Conservation (phyloP, 1,140 invertebrate genomes). For the Formica selysi region DNA sequence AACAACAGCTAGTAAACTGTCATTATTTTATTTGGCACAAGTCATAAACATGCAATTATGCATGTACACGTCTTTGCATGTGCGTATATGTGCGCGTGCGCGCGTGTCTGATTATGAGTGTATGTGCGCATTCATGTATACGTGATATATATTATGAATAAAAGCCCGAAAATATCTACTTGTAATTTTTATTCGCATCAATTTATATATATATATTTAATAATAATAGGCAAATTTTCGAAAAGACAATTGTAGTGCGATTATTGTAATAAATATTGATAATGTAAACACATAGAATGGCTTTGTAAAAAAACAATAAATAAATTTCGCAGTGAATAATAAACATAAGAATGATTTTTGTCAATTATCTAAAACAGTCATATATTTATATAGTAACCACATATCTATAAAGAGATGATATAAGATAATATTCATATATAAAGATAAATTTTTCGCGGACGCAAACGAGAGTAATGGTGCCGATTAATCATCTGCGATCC, state of each 20-base stretch:
- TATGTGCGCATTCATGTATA: too few relatives aligned
- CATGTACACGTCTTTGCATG: too few relatives aligned
- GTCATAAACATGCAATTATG: background rate
- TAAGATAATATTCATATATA: constrained; percentile 13
- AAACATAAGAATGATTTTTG: background rate
- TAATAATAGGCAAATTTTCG: background rate
- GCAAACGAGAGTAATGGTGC: constrained; percentile 38
- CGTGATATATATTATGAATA: background rate
- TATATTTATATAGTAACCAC: too few relatives aligned
- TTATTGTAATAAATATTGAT: constrained; percentile 13
- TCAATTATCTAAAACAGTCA: constrained; percentile 17
- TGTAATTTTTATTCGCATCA: background rate
- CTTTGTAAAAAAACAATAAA: background rate
- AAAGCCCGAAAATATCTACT: background rate
- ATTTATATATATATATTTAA: background rate
- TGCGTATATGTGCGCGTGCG: too few relatives aligned
- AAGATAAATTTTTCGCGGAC: constrained; percentile 34
- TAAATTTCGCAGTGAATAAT: background rate
- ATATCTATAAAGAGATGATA: background rate
- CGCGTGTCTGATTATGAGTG: too few relatives aligned
- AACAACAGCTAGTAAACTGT: background rate
- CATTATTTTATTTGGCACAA: constrained; percentile 20
- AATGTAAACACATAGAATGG: background rate
- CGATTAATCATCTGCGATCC: constrained; percentile 60
- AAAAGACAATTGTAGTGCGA: background rate